These are phyloP conservation scores for Luscinia megarhynchos DNA, from an alignment of 2,797 vertebrate genomes.

Conservation along the genomic window DNA sequence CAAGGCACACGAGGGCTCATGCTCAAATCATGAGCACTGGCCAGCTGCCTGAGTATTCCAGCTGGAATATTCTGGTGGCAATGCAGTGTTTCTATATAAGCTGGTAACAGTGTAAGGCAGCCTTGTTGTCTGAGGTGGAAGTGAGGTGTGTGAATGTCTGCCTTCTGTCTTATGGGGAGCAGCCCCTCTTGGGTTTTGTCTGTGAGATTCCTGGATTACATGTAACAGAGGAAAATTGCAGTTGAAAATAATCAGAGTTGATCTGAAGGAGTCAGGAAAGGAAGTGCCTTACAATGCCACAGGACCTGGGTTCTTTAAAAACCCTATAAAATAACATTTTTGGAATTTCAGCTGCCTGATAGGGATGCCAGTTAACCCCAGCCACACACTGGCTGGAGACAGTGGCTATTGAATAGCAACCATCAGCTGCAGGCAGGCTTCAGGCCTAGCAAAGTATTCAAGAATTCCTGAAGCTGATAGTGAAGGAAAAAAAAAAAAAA, in stretches of 20 bases:
- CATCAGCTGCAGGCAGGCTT: neutral
- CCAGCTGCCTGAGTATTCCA: neutral
- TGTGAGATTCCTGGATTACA: neutral
- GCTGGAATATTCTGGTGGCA: neutral
- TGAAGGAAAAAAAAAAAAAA: neutral
- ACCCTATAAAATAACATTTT: neutral
- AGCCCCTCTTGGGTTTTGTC: neutral
- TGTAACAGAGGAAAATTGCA: neutral
- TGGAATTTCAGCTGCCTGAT: neutral
- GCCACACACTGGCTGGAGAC: neutral
- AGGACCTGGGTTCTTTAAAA: neutral
- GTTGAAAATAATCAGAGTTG: neutral
- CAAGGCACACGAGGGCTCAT: rapidly evolving
- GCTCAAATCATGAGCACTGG: neutral
- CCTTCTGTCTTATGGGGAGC: neutral
- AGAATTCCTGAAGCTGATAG: neutral
- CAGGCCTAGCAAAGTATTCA: neutral
- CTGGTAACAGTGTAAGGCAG: neutral
- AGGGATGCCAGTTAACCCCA: neutral
- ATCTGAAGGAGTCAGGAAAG: neutral
- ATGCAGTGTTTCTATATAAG: rapidly evolving
- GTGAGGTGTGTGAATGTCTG: neutral
- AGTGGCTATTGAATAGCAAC: neutral
- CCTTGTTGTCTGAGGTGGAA: neutral
- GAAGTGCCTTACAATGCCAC: neutral